phyloP scores from a whole-genome alignment of 2,113 vertebrate genomes.

The Muscicapa adusta region DNA sequence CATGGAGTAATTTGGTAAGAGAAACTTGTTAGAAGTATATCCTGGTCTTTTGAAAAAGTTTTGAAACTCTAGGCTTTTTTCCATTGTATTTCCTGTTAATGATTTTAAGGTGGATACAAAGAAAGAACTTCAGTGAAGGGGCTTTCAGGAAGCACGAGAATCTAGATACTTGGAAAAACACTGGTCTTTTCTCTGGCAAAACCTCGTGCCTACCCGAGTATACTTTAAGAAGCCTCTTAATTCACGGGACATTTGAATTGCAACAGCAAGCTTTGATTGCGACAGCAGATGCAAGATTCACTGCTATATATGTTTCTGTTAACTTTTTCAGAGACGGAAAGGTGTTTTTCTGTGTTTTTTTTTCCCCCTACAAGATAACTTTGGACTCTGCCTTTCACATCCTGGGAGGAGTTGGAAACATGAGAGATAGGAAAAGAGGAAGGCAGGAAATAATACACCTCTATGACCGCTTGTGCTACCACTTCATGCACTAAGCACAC shows the following conservation, averaged over 20 bases:
- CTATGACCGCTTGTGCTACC: rapidly evolving
- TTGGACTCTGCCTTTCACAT: neutral
- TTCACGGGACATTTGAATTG: neutral
- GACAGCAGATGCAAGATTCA: neutral
- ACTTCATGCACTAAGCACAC: neutral
- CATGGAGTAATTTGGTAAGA: neutral
- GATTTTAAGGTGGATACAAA: neutral
- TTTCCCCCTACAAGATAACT: neutral
- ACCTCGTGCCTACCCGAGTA: neutral
- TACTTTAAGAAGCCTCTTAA: neutral
- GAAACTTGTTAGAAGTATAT: neutral
- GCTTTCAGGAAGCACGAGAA: neutral
- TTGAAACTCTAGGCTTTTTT: neutral
- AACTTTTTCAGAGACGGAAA: neutral
- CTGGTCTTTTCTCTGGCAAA: neutral
- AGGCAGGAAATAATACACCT: neutral
- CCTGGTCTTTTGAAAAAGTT: neutral
- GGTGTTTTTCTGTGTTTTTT: neutral
- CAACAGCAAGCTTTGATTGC: neutral
- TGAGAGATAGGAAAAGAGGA: neutral
- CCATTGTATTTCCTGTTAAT: neutral
- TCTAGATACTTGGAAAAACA: neutral
- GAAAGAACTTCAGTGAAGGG: neutral
- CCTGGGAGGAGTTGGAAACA: neutral
- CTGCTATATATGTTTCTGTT: neutral